Evolutionary conservation across 2,797 vertebrate genomes (phyloP), one percentile per base, ranked within the genome.

Genomic region (Prionace glauca): DNA sequence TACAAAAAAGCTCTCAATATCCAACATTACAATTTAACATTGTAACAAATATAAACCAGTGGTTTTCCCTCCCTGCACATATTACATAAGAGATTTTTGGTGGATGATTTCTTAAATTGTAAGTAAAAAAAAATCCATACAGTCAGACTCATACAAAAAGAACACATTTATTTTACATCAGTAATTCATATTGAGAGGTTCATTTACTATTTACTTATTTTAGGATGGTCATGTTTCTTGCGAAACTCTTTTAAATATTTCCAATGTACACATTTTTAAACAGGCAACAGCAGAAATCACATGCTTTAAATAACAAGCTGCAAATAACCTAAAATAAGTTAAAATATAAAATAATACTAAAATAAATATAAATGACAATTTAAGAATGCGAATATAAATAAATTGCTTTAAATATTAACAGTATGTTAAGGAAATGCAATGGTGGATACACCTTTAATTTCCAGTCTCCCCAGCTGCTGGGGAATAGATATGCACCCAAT

Each of bases 331-430:
- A 95, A 50, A 91, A 95, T 95, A 95, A 95, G 93, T 95, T 95
- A 95, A 50, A 56, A 95, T 95, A 95, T 95, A 95, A 95, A 95
- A 95, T 90, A 60, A 90, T 95, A 95, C 69, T 95, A 95, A 95
- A 95, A 95, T 95, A 95, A 95, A 95, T 95, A 94, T 94, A 71
- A 74, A 95, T 95, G 93, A 95, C 69, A 95, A 77, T 95, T 95
- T 95, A 74, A 95, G n/a, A 94, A 74, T 24, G 45, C 45, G 93
- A 32, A 95, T 77, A 95, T 95, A 95, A 95, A 95, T 95, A 95
- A 95, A 26, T 95, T 95, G 93, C 29, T 77, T 77, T 77, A 95
- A 95, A 95, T 95, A 95, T 72, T 95, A 95, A 95, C 93, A 56
- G 71, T n/a, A 95, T 95, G 56, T 56, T 72, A 72, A 29, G 50